Evolutionary conservation across 2,113 vertebrate genomes (phyloP), one percentile per base, ranked within the genome.

Genomic region (Chionomys nivalis): DNA sequence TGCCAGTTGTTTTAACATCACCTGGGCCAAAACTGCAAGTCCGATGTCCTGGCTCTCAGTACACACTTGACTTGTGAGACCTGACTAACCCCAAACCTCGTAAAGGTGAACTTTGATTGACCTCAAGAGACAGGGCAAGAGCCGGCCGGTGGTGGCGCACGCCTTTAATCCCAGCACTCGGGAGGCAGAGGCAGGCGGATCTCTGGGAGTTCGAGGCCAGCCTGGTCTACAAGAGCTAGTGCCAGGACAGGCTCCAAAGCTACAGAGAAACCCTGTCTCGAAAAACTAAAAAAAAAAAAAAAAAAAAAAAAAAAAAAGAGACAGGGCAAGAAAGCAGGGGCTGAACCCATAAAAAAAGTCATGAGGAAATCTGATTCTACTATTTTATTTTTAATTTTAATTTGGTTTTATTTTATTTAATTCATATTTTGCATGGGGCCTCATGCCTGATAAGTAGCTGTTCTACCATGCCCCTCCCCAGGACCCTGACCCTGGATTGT

Each of bases 291-390:
- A n/a, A n/a, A n/a, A n/a, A n/a, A n/a, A n/a, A n/a, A n/a, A n/a
- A n/a, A n/a, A n/a, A n/a, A n/a, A n/a, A n/a, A n/a, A n/a, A n/a
- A n/a, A n/a, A n/a, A n/a, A n/a, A 4, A 65, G 6, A 24, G 98
- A 98, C n/a, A 97, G 98, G 77, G 98, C 98, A 97, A 98, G 98
- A 95, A 98, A 99, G 96, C 98, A 98, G 97, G 81, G 1, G 75
- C 3, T 8, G 47, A 82, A n/a, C 39, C 0, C 6, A 47, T 12
- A 44, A 72, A 88, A 88, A 82, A 36, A 55, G 7, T 39, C 61
- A n/a, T 14, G 66, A 42, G 19, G 55, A 31, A 19, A n/a, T 14
- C 81, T 58, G 65, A 49, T 12, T 28, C n/a, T 79, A 16, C 5
- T 68, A 65, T 52, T 78, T 63, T 61, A 21, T 47, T 77, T 42